Conservation (phyloP, 2,888 invertebrate genomes). For the Oscheius sp. region DNA sequence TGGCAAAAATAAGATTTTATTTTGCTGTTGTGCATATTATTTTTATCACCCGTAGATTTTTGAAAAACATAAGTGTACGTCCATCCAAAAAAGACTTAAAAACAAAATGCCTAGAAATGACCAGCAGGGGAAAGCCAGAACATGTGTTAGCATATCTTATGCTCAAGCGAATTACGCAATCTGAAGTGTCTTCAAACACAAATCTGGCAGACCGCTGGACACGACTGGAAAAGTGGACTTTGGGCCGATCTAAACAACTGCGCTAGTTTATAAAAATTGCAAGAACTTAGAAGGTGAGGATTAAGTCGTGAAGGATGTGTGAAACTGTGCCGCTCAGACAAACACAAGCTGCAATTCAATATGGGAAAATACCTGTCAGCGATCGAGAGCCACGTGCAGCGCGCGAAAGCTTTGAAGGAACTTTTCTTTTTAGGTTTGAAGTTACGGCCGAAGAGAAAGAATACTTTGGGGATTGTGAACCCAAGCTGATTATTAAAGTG, state of each 20-base stretch:
- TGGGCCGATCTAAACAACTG: neutral
- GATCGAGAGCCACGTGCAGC: neutral
- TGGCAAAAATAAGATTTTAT: neutral
- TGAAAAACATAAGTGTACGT: too few relatives aligned
- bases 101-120: too few relatives aligned
- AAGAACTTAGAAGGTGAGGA: neutral
- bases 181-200: slow-evolving; percentile 25
- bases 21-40: neutral
- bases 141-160: slow-evolving; percentile 28
- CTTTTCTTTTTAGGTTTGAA: too few relatives aligned
- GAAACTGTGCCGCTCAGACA: slow-evolving; percentile 11
- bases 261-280: neutral
- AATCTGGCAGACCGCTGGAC: slow-evolving; percentile 12
- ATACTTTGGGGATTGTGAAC: too few relatives aligned
- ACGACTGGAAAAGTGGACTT: slow-evolving; percentile 20
- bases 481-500: neutral
- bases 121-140: too few relatives aligned
- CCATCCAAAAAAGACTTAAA: too few relatives aligned
- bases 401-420: too few relatives aligned
- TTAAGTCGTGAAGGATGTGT: slow-evolving; percentile 3
- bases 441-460: too few relatives aligned
- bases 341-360: slow-evolving; percentile 23
- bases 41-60: too few relatives aligned
- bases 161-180: slow-evolving; percentile 26
- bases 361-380: slow-evolving; percentile 22